Base-by-base conservation (phyloP, 2,888 invertebrate species). In the Epistrophe eligans region DNA sequence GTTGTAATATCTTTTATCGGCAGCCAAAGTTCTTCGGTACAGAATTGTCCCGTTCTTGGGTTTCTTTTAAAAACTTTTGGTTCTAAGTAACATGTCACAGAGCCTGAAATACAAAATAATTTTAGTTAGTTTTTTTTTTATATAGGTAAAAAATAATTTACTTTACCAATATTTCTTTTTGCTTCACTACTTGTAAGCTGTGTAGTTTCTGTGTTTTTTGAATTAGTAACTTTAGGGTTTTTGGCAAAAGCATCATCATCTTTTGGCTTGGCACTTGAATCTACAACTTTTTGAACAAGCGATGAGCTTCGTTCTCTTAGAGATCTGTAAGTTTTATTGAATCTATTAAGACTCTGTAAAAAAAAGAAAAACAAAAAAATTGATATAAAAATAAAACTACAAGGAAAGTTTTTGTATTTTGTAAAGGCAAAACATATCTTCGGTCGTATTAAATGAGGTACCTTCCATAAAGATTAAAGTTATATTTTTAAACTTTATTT, bases 51-150 rank as follows among this genome's bases (percentile, higher is more conserved):
- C 55, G 88, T 91, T 57, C 90, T 89, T 4, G 90, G 19, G 84
- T 91, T 92, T 52, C 91, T 91, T 71, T 91, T 91, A 70, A 93
- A 93, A 15, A 92, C 88, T 89, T 93, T 93, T 48, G 92, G 91
- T 84, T 93, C 92, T 74, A 93, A 90, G 82, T 92, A 93, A 79
- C 92, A 93, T n/a, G 93, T 93, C 4, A 93, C 93, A n/a, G 93
- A 91, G 19, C 93, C 93, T 92, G 40, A 24, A 84, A 80, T 35
- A 15, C 19, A 17, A 60, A 72, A 52, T 17, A 74, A 28, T 64
- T 40, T 32, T 55, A 32, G 1, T 19, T 28, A 50, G 15, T 28
- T 17, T 28, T 28, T 28, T 28, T 28, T 28, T 45, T 38, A 38
- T 55, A 28, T 4, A 15, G 11, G 11, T 13, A 43, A 13, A 40